These are phyloP conservation scores for Lasaia peninsularis DNA, from an alignment of 1,140 invertebrate species.

Conservation along the genomic window DNA sequence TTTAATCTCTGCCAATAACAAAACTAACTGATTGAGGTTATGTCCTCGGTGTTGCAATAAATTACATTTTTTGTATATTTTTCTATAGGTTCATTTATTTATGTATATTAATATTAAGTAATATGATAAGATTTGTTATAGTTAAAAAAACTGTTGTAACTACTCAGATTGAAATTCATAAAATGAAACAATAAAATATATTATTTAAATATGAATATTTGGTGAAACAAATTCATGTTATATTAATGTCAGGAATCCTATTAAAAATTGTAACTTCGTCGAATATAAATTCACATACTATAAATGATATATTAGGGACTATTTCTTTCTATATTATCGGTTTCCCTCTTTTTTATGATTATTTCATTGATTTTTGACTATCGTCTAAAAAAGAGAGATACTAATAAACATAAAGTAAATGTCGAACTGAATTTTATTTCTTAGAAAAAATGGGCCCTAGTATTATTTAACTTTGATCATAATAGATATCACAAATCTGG, in stretches of 20 bases:
- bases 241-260: not conserved
- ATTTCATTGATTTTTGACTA: no score
- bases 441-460: no score
- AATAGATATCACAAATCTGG: no score
- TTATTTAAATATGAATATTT: not conserved
- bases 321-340: no score
- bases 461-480: no score
- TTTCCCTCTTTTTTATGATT: no score
- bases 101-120: slow-evolving; percentile 21
- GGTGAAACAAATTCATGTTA: not conserved
- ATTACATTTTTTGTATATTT: slow-evolving; percentile 36
- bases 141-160: slow-evolving; percentile 22
- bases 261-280: no score
- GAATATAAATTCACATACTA: no score
- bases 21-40: slow-evolving; percentile 19
- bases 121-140: slow-evolving; percentile 22
- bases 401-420: no score
- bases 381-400: no score
- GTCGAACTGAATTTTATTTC: no score
- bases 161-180: slow-evolving; percentile 1
- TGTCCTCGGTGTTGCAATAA: slow-evolving; percentile 35
- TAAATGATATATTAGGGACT: no score
- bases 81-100: slow-evolving; percentile 18
- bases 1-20: slow-evolving; percentile 33
- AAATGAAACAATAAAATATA: not conserved